Percentiles rank a stretch among this genome's conserved stretches.
These are phyloP conservation scores for Omphaloscelis lunosa DNA, from an alignment of 2,888 invertebrate species.

Conservation along the genomic window DNA sequence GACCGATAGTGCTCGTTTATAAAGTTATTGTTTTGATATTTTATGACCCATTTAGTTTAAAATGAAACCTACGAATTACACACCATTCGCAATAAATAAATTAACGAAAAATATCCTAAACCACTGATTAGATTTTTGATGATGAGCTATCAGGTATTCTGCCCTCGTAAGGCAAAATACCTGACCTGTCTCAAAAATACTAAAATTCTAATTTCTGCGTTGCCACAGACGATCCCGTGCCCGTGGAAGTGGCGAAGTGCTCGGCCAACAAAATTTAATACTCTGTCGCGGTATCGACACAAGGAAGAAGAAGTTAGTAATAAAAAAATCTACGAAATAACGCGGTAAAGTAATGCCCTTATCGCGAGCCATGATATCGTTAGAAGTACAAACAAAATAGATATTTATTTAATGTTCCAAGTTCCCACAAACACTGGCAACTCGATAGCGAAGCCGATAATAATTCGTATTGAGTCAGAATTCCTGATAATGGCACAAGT, in stretches of 20 bases:
- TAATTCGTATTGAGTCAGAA: constrained; percentile 50
- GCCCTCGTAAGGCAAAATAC: background rate
- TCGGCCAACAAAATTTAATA: no score
- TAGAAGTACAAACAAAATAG: constrained; percentile 30
- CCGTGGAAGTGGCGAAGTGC: background rate
- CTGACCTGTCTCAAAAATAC: no score
- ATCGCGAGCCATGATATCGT: constrained; percentile 27
- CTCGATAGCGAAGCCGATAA: constrained; percentile 47
- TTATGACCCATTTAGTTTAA: background rate
- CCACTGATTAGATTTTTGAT: background rate
- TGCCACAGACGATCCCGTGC: no score
- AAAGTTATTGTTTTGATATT: background rate
- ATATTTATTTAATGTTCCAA: constrained; percentile 41
- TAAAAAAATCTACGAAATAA: constrained; percentile 10
- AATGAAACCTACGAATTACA: background rate
- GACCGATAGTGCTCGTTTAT: background rate
- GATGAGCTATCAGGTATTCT: background rate
- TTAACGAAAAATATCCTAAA: background rate
- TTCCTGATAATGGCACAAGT: constrained; percentile 48
- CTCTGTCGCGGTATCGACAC: background rate
- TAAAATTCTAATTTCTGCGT: no score
- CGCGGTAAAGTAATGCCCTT: constrained; percentile 6
- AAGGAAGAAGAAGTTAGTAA: background rate
- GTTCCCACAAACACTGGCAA: constrained; percentile 57
- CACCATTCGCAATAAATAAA: background rate